Conservation (phyloP, 1,140 invertebrate genomes). For the Augochlora pura region DNA sequence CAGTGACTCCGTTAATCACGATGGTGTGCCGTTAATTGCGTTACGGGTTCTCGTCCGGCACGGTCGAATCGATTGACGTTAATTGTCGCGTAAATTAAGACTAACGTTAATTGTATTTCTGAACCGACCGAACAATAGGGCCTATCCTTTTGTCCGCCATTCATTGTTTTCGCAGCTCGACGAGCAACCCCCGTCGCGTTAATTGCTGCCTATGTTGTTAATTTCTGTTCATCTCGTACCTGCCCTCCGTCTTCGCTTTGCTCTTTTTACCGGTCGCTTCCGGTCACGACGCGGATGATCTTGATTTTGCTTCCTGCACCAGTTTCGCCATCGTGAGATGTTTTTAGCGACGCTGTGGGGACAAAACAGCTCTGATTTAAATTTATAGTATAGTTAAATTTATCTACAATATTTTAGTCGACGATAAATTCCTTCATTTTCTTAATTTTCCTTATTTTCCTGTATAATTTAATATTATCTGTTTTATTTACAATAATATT, state of each 20-base stretch:
- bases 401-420: too few species aligned
- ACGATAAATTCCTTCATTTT: too few species aligned
- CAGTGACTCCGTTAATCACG: neutral
- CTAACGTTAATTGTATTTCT: neutral
- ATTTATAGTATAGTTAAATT: too few species aligned
- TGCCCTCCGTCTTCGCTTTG: neutral
- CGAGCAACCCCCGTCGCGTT: constrained; percentile 3
- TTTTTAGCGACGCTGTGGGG: too few species aligned
- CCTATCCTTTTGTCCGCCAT: neutral
- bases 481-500: too few species aligned
- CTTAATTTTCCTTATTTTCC: too few species aligned
- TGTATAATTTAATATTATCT: too few species aligned
- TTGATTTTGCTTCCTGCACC: too few species aligned
- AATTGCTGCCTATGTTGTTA: constrained; percentile 5
- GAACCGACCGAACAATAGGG: neutral
- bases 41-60: neutral
- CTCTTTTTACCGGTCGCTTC: neutral
- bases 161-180: constrained; percentile 3
- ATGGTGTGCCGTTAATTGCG: neutral
- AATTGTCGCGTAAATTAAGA: constrained; percentile 4
- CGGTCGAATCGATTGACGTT: neutral
- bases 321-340: too few species aligned
- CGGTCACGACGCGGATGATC: too few species aligned
- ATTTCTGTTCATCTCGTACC: neutral
- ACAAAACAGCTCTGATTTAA: too few species aligned